These are phyloP conservation scores for Tetragnatha versicolor DNA, from an alignment of 1,140 invertebrate species.

Conservation along the genomic window DNA sequence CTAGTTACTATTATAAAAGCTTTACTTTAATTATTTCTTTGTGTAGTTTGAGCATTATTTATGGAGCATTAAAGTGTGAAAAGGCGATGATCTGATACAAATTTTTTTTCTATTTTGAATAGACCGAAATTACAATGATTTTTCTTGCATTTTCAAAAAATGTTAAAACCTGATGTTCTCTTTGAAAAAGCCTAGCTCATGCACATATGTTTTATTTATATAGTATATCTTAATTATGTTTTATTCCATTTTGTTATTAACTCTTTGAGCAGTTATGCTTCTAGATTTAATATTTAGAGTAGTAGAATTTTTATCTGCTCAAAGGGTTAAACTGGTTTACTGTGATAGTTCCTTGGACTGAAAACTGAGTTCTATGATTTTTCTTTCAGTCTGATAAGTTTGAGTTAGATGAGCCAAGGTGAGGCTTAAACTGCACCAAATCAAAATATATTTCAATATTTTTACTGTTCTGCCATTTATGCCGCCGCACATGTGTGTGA, in stretches of 20 bases:
- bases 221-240: neutral
- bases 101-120: no score
- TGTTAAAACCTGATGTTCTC: no score
- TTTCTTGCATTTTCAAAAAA: no score
- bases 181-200: slow-evolving; percentile 11
- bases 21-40: no score
- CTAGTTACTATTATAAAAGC: no score
- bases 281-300: neutral
- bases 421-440: slow-evolving; percentile 54
- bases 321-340: slow-evolving; percentile 28
- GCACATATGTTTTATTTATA: slow-evolving; percentile 2
- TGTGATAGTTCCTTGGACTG: slow-evolving; percentile 44
- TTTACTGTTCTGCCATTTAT: slow-evolving; percentile 42
- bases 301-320: neutral
- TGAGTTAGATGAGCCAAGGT: slow-evolving; percentile 21
- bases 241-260: slow-evolving; percentile 19
- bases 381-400: slow-evolving; percentile 28
- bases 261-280: neutral
- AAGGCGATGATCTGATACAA: no score
- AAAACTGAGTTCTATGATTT: neutral
- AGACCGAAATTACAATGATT: no score
- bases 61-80: no score
- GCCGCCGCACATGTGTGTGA: neutral
- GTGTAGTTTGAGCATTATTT: no score
- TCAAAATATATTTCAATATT: slow-evolving; percentile 47